Conservation (phyloP, 2,797 vertebrate species). For the Gephyroberyx darwinii region DNA sequence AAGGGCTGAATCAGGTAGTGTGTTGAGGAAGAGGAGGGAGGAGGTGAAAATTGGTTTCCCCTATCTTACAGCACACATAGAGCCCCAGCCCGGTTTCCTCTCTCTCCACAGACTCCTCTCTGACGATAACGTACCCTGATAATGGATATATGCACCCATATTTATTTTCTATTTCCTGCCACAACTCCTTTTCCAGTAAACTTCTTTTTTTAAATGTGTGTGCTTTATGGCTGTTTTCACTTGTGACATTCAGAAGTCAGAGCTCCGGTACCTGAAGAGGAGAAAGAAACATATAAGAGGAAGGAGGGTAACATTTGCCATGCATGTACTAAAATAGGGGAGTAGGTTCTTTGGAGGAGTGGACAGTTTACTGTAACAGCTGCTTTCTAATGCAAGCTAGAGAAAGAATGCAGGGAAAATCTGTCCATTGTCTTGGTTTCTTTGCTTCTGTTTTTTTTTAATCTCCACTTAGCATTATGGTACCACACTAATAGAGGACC, state of each 20-base stretch:
- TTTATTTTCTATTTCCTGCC: slow-evolving; percentile 82
- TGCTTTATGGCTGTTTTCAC: slow-evolving; percentile 68
- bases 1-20: slow-evolving; percentile 72
- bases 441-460: slow-evolving; percentile 32
- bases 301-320: slow-evolving; percentile 48
- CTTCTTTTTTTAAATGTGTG: slow-evolving; percentile 64
- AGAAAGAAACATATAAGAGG: slow-evolving; percentile 6
- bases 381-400: slow-evolving; percentile 42
- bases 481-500: slow-evolving; percentile 16
- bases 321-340: slow-evolving; percentile 37
- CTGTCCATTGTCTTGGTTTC: slow-evolving; percentile 42
- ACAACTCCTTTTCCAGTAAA: slow-evolving; percentile 74
- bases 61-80: slow-evolving; percentile 79
- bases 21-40: slow-evolving; percentile 65
- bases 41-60: slow-evolving; percentile 81
- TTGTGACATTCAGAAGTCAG: slow-evolving; percentile 58
- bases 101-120: slow-evolving; percentile 69
- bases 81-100: slow-evolving; percentile 67
- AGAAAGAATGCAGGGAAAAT: slow-evolving; percentile 31
- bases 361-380: slow-evolving; percentile 38
- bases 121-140: slow-evolving; percentile 78
- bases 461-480: slow-evolving; percentile 22
- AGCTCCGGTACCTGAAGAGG: slow-evolving; percentile 36
- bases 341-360: slow-evolving; percentile 39
- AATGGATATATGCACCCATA: slow-evolving; percentile 80